These are phyloP conservation scores for Zaprionus ornatus DNA, from an alignment of 1,140 invertebrate genomes.

Conservation along the genomic window DNA sequence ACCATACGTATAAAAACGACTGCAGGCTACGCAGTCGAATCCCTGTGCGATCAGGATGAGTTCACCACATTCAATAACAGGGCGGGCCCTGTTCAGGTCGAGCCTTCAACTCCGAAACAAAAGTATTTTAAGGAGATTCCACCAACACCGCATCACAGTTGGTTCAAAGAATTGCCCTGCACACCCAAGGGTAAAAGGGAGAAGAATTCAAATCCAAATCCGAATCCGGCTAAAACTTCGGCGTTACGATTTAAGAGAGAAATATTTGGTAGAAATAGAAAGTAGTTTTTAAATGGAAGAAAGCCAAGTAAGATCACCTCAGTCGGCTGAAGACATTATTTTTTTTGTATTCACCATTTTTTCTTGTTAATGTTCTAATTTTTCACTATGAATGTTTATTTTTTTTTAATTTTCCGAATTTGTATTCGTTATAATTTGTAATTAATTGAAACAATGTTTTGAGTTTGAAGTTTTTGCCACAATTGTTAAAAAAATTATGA, in stretches of 20 bases:
- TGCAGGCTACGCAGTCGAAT: conserved; percentile 53
- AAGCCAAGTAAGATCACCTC: neutral
- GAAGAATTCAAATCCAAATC: neutral
- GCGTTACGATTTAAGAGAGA: conserved; percentile 62
- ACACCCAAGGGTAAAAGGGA: conserved; percentile 2
- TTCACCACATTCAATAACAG: conserved; percentile 44
- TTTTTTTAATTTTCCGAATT: conserved; percentile 5
- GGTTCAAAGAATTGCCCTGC: conserved; percentile 33
- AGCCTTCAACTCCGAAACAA: conserved; percentile 60
- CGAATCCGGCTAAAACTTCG: conserved; percentile 51
- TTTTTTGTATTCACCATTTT: neutral
- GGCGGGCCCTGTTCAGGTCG: conserved; percentile 62
- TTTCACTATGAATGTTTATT: conserved; percentile 5
- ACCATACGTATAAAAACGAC: conserved; percentile 41
- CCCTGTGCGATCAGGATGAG: neutral
- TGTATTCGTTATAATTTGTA: conserved; percentile 6
- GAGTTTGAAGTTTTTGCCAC: neutral
- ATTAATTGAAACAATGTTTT: conserved; percentile 7
- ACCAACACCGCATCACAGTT: conserved; percentile 31
- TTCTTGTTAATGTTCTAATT: conserved; percentile 9
- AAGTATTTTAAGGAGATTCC: conserved; percentile 65
- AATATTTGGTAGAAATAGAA: conserved; percentile 25
- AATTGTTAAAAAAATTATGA: neutral
- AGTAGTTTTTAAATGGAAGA: conserved; percentile 6
- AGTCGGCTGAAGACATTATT: conserved; percentile 8